These are phyloP conservation scores for Malurus leucopterus DNA, from an alignment of 2,797 vertebrate genomes.

Conservation along the genomic window DNA sequence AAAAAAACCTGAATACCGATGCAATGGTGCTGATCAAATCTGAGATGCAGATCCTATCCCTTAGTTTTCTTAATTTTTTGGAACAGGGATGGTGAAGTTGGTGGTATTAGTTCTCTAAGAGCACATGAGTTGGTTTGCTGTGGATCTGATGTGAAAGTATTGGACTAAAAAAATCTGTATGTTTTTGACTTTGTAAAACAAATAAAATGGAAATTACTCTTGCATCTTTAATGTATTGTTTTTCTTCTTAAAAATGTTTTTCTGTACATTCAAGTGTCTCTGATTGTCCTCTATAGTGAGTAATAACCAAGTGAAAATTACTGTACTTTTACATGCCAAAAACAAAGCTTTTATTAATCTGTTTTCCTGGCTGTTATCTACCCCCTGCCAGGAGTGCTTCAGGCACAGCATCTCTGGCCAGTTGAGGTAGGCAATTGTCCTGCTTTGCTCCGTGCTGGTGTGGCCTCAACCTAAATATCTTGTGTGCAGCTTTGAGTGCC, in stretches of 20 bases:
- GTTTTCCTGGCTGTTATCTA: not conserved
- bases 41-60: constrained; percentile 43
- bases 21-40: constrained; percentile 54
- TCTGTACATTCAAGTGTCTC: not conserved
- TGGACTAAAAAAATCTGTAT: constrained; percentile 24
- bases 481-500: not conserved
- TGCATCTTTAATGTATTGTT: not conserved
- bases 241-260: not conserved
- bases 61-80: constrained; percentile 31
- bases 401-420: not conserved
- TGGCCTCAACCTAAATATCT: not conserved
- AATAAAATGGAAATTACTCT: constrained; percentile 26
- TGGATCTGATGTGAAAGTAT: not conserved
- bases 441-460: not conserved
- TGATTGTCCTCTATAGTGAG: not conserved
- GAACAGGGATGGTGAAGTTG: constrained; percentile 1
- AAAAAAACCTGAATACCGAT: constrained; percentile 53
- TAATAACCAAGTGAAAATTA: not conserved
- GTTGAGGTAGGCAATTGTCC: not conserved
- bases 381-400: not conserved
- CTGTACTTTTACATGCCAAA: not conserved
- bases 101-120: not conserved
- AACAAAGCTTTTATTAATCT: not conserved
- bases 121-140: not conserved
- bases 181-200: constrained; percentile 24